Conservation (phyloP, 2,113 vertebrate species). For the Dipodomys spectabilis region DNA sequence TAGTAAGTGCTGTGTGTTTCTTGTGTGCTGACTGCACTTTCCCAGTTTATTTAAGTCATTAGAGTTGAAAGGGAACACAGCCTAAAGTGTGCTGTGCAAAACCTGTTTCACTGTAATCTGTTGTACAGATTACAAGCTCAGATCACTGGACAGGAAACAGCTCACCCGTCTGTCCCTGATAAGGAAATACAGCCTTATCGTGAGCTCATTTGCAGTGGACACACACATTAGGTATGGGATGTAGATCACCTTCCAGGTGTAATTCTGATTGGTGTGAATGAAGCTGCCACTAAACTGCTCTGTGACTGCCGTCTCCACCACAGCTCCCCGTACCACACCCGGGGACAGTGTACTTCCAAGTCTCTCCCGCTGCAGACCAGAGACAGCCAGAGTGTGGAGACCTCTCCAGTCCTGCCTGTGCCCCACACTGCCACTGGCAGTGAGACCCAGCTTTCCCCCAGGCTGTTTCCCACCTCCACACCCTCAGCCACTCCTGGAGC, state of each 20-base stretch:
- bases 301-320: neutral
- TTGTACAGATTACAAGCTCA: neutral
- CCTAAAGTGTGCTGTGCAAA: neutral
- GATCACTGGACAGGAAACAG: neutral
- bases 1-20: neutral
- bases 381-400: neutral
- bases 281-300: neutral
- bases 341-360: neutral
- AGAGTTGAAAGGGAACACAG: neutral
- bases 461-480: too few relatives aligned
- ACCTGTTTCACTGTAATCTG: neutral
- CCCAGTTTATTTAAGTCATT: neutral
- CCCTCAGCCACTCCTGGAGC: too few relatives aligned
- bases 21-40: neutral
- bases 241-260: neutral
- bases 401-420: too few relatives aligned
- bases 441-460: too few relatives aligned
- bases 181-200: neutral
- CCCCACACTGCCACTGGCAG: too few relatives aligned
- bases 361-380: neutral
- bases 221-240: neutral
- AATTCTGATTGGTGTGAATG: neutral
- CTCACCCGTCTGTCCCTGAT: neutral
- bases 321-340: neutral
- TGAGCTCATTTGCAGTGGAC: neutral